Base-by-base conservation (phyloP, 2,113 vertebrate species). In the Girardinichthys multiradiatus region DNA sequence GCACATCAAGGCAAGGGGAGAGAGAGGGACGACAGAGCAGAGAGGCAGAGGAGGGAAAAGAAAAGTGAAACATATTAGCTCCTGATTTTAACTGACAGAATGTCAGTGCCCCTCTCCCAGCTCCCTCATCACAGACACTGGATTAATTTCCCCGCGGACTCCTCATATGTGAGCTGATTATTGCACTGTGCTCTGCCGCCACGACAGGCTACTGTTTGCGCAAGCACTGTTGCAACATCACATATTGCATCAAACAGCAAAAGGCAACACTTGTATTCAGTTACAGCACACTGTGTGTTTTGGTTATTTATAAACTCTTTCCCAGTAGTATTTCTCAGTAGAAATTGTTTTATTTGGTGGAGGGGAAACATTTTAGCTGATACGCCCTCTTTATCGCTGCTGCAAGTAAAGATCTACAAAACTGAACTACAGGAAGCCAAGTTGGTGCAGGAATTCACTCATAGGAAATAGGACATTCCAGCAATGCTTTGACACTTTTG, bases 61-160 rank as follows among this genome's bases (percentile, higher is more conserved):
- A 92, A 93, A 91, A 94, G 91, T 94, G 90, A 94, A 94, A 94
- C 91, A 94, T 92, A 92, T 94, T 94, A 94, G 90, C 87, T 93
- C 89, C 90, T 93, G 89, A 92, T 93, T 93, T 92, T 89, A 91
- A 86, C 86, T 91, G 89, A 93, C 91, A 93, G 81, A 83, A 82
- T 81, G 79, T 71, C 79, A 76, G 63, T 84, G 84, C 86, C 86
- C 48, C 74, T 83, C 73, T 72, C 37, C 48, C 78, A 57, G 26
- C 80, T 77, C 82, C 67, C 72, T 65, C 65, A 48, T 24, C n/a
- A 33, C 74, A 68, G 57, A 74, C 74, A 81, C 78, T 68, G 29
- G 74, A 65, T 70, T 71, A 37, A 75, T 71, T 84, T 89, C 88
- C 86, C 90, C 57, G 57, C 0, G 74, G 82, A 73, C 71, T 78